Base-by-base conservation (phyloP, 2,888 invertebrate genomes). In the Caenorhabditis sulstoni region DNA sequence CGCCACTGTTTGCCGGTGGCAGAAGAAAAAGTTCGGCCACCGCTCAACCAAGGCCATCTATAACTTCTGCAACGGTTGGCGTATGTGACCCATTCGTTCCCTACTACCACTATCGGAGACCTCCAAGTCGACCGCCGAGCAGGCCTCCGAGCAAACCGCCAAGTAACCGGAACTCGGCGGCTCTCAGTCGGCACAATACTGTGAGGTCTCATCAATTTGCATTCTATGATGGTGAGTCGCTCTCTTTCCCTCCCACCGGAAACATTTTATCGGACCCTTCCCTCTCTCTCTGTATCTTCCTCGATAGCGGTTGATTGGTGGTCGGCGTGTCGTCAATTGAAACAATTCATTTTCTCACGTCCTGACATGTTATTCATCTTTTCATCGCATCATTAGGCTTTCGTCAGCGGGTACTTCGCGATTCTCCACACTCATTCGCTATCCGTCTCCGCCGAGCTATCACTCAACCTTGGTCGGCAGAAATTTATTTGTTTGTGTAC, bases 111-210 rank as follows among this genome's bases (percentile, higher is more conserved):
- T 83, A 83, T 41, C 70, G 83, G 12, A 77, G 66, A 50, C 83
- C 83, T n/a, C 85, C 85, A 5, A 81, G 81, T 52, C 64, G 77
- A 20, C 85, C 85, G 11, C 85, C 84, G 8, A 81, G 81, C 41
- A 78, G 83, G 50, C 83, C 83, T 7, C 81, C 83, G 1, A 79
- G 81, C 23, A 79, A 80, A 29, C 85, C 84, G 0, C 74, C 81
- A 20, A 82, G 79, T 59, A 81, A 68, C 55, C 65, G 76, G 20
- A 79, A 78, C 35, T 82, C 82, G 3, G 71, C 80, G 11, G 78
- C 78, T 12, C 45, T 84, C n/a, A 82, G 82, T 39, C 77, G 84
- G 9, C 81, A 84, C 50, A 84, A 84, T 44, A 84, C 84, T 45
- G 84, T 81, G 4, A 35, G 81, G 53, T 77, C 80, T 23, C 68